Evolutionary conservation across 2,888 invertebrate species (phyloP).

Genomic region (Aspidapion aeneum): DNA sequence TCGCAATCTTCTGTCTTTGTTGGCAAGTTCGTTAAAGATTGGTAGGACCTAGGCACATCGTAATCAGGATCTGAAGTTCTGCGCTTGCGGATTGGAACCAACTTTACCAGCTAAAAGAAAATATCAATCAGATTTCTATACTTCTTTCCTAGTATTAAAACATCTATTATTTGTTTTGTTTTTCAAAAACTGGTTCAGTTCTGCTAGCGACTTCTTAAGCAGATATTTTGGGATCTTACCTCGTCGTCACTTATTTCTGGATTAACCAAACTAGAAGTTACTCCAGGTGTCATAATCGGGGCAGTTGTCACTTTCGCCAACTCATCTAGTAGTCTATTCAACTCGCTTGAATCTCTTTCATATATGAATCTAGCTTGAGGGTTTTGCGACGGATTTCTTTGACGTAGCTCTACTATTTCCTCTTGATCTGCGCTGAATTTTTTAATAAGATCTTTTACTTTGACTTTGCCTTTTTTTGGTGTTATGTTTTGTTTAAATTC

Average conservation of each 20-base stretch:
- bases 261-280: slow-evolving; percentile 42
- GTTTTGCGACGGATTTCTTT: slow-evolving; percentile 13
- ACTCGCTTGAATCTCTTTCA: slow-evolving; percentile 42
- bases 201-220: too few relatives aligned
- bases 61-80: slow-evolving; percentile 49
- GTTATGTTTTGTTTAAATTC: slow-evolving; percentile 17
- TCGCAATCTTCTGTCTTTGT: slow-evolving; percentile 30
- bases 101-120: slow-evolving; percentile 37
- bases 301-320: slow-evolving; percentile 46
- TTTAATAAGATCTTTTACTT: slow-evolving; percentile 40
- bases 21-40: slow-evolving; percentile 36
- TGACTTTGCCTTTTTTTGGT: slow-evolving; percentile 24
- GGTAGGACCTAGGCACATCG: slow-evolving; percentile 49
- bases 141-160: too few relatives aligned
- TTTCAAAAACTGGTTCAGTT: too few relatives aligned
- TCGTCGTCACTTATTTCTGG: slow-evolving; percentile 39
- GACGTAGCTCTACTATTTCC: slow-evolving; percentile 23
- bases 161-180: too few relatives aligned
- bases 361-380: slow-evolving; percentile 8
- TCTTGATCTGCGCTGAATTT: slow-evolving; percentile 37
- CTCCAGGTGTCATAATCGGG: slow-evolving; percentile 44
- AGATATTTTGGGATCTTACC: too few relatives aligned
- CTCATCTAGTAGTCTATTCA: slow-evolving; percentile 42
- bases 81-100: slow-evolving; percentile 38
- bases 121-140: too few relatives aligned